Evolutionary conservation across 1,140 invertebrate species (phyloP).

Genomic region (Venturia canescens): DNA sequence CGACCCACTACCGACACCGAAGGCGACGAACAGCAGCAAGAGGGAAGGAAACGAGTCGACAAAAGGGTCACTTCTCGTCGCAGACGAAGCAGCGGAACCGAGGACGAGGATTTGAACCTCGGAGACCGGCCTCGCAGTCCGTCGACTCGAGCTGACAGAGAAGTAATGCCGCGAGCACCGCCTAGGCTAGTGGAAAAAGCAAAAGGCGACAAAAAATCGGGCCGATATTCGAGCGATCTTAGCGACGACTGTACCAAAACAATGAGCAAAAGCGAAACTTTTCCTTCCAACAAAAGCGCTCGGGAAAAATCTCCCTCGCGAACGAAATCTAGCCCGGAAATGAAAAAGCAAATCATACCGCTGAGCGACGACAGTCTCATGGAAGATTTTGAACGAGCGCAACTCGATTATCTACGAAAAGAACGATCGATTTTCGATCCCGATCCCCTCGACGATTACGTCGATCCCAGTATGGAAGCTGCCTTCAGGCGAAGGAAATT

Average conservation of each 20-base stretch:
- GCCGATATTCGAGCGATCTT: conserved; percentile 27
- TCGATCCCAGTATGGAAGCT: conserved; percentile 57
- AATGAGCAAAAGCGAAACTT: conserved; percentile 56
- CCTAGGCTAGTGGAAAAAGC: conserved; percentile 21
- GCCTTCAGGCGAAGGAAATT: conserved; percentile 57
- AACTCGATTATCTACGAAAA: conserved; percentile 64
- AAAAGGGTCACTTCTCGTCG: conserved; percentile 56
- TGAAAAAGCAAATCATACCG: conserved; percentile 73
- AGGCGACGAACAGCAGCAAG: conserved; percentile 27
- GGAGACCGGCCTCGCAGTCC: not conserved
- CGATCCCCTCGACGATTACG: conserved; percentile 57
- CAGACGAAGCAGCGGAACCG: conserved; percentile 54
- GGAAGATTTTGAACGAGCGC: conserved; percentile 69
- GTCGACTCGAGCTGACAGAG: not conserved
- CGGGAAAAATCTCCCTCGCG: conserved; percentile 13
- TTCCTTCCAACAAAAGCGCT: conserved; percentile 24
- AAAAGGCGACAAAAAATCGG: conserved; percentile 19
- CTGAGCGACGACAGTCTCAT: conserved; percentile 68
- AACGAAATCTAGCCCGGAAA: conserved; percentile 47
- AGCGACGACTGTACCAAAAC: conserved; percentile 44
- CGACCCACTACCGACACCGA: conserved; percentile 53
- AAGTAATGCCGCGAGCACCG: conserved; percentile 23
- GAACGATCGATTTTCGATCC: conserved; percentile 63
- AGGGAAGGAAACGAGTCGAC: conserved; percentile 26
- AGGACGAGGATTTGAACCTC: conserved; percentile 48